Evolutionary conservation across 2,113 vertebrate genomes (phyloP).

Genomic region (Catharus fuscescens): DNA sequence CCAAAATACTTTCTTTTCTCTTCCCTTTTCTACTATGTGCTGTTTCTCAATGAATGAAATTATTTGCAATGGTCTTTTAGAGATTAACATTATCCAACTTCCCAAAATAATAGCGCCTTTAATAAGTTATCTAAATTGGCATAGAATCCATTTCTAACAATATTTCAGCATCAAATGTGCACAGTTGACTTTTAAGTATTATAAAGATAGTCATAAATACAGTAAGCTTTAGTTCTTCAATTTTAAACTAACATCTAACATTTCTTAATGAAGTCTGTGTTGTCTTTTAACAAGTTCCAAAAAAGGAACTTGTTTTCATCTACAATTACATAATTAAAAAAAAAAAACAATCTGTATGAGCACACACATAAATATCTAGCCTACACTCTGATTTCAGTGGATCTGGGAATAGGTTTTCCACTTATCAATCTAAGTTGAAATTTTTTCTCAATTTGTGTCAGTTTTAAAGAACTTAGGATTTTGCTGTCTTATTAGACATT

Average conservation of each 20-base stretch:
- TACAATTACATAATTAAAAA: not conserved
- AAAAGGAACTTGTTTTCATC: not conserved
- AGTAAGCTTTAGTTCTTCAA: not conserved
- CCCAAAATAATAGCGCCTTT: not conserved
- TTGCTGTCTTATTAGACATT: not conserved
- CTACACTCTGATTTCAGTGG: not conserved
- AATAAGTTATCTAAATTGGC: conserved; percentile 19
- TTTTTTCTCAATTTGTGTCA: not conserved
- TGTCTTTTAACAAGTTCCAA: not conserved
- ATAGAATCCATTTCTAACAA: conserved; percentile 5
- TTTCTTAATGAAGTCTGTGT: not conserved
- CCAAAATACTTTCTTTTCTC: conserved; percentile 47
- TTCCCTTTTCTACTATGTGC: conserved; percentile 25
- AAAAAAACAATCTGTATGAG: not conserved
- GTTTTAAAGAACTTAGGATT: not conserved
- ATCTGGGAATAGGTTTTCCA: not conserved
- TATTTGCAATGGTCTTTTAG: conserved; percentile 15
- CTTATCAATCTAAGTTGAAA: not conserved
- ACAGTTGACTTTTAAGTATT: not conserved
- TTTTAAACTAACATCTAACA: not conserved
- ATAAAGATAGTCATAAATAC: not conserved
- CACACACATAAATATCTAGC: not conserved
- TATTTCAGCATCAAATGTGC: not conserved
- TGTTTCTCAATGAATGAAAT: conserved; percentile 44
- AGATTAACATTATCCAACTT: conserved; percentile 23